phyloP scores from a whole-genome alignment of 2,888 invertebrate genomes.

The Cartodere bifasciata region DNA sequence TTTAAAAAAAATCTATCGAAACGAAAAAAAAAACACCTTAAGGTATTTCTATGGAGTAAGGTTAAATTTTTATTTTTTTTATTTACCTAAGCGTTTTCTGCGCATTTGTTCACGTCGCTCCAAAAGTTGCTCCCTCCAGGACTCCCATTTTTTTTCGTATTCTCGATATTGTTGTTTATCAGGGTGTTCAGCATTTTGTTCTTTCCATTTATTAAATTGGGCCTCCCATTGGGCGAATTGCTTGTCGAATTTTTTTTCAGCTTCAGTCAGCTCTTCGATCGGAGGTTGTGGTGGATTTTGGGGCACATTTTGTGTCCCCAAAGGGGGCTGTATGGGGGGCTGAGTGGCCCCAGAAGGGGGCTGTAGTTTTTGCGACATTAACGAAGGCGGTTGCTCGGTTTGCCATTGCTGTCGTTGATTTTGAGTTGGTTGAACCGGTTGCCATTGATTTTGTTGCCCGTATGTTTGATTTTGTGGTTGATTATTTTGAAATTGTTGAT shows the following conservation, averaged over 20 bases:
- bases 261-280: constrained; percentile 40
- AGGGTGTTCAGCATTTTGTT: constrained; percentile 82
- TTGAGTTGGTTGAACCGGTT: constrained; percentile 4
- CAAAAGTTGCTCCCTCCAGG: constrained; percentile 64
- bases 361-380: background rate
- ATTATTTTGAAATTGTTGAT: background rate
- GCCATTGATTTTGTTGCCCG: constrained; percentile 8
- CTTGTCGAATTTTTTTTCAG: constrained; percentile 75
- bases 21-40: too few species aligned
- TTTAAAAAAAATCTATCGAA: too few species aligned
- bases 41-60: too few species aligned
- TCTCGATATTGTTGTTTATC: constrained; percentile 75
- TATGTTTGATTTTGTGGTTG: too few species aligned
- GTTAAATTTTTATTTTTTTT: too few species aligned
- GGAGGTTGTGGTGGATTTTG: constrained; percentile 11
- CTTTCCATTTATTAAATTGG: constrained; percentile 84
- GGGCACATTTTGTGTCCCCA: background rate
- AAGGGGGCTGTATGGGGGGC: constrained; percentile 1
- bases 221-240: constrained; percentile 87
- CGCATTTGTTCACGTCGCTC: constrained; percentile 75
- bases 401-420: constrained; percentile 12
- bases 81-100: constrained; percentile 43
- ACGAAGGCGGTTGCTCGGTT: background rate
- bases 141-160: constrained; percentile 81
- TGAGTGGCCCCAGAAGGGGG: background rate